Percentiles rank a stretch among this genome's conserved stretches.
These are phyloP conservation scores for Sinotaia quadrata DNA, from an alignment of 2,888 invertebrate genomes.

Conservation along the genomic window DNA sequence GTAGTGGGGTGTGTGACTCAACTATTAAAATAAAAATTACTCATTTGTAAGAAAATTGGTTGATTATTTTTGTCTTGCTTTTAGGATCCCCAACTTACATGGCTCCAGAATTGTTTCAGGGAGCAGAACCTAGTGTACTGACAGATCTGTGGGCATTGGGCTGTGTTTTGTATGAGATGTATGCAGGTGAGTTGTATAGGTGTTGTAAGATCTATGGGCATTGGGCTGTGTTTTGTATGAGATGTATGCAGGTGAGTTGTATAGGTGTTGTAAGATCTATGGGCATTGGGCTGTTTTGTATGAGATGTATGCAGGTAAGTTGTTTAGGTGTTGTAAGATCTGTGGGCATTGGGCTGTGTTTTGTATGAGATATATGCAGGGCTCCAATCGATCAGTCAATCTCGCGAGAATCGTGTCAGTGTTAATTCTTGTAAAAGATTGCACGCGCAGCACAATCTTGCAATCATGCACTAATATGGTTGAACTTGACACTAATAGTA, in stretches of 20 bases:
- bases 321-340: slow-evolving; percentile 46
- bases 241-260: slow-evolving; percentile 68
- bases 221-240: slow-evolving; percentile 71
- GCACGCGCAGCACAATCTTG: too few species aligned
- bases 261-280: slow-evolving; percentile 58
- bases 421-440: too few species aligned
- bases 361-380: slow-evolving; percentile 72
- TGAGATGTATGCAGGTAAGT: slow-evolving; percentile 70
- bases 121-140: slow-evolving; percentile 57
- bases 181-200: slow-evolving; percentile 58
- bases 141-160: slow-evolving; percentile 72
- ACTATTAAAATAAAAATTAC: too few species aligned
- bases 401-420: too few species aligned
- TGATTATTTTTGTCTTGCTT: too few species aligned
- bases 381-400: slow-evolving; percentile 38
- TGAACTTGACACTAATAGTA: too few species aligned
- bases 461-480: too few species aligned
- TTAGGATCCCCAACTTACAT: slow-evolving; percentile 64
- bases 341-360: slow-evolving; percentile 72
- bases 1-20: too few species aligned
- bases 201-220: slow-evolving; percentile 68
- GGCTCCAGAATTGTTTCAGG: slow-evolving; percentile 70
- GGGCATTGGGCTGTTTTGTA: slow-evolving; percentile 71
- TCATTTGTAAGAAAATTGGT: too few species aligned
- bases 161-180: slow-evolving; percentile 71